phyloP scores from a whole-genome alignment of 2,113 vertebrate species.

The Holacanthus passer region DNA sequence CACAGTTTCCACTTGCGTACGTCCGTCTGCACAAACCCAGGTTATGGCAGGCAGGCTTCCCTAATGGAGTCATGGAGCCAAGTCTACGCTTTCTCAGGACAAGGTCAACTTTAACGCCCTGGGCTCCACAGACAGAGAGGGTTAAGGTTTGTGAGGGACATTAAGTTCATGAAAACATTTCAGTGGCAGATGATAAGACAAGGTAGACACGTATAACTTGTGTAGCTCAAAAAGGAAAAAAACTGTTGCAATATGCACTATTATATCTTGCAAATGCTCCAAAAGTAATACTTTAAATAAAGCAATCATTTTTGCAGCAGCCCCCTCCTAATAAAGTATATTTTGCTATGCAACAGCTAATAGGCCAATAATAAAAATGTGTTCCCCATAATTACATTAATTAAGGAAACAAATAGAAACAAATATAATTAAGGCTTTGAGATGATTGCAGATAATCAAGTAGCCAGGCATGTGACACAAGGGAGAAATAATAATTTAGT shows the following conservation, averaged over 20 bases:
- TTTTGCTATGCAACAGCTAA: slow-evolving; percentile 22
- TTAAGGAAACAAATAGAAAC: slow-evolving; percentile 56
- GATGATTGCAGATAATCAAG: slow-evolving; percentile 62
- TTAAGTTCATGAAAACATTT: slow-evolving; percentile 51
- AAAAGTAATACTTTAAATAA: slow-evolving; percentile 14
- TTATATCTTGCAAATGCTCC: neutral
- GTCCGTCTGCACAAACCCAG: slow-evolving; percentile 88
- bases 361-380: slow-evolving; percentile 59
- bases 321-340: slow-evolving; percentile 18
- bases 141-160: slow-evolving; percentile 45
- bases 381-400: slow-evolving; percentile 57
- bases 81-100: slow-evolving; percentile 85
- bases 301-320: slow-evolving; percentile 8
- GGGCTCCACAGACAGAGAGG: slow-evolving; percentile 54
- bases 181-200: slow-evolving; percentile 34
- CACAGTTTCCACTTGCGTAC: slow-evolving; percentile 95
- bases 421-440: slow-evolving; percentile 59
- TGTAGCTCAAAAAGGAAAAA: neutral
- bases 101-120: slow-evolving; percentile 83
- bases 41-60: slow-evolving; percentile 84
- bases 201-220: slow-evolving; percentile 17
- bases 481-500: slow-evolving; percentile 71
- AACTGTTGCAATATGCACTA: neutral
- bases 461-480: slow-evolving; percentile 57
- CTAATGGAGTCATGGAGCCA: slow-evolving; percentile 86